A percentile compares a stretch with the other conserved stretches of the same genome.
These are phyloP conservation scores for Pachliopta kotzebuea DNA, from an alignment of 2,888 invertebrate genomes.

Conservation along the genomic window DNA sequence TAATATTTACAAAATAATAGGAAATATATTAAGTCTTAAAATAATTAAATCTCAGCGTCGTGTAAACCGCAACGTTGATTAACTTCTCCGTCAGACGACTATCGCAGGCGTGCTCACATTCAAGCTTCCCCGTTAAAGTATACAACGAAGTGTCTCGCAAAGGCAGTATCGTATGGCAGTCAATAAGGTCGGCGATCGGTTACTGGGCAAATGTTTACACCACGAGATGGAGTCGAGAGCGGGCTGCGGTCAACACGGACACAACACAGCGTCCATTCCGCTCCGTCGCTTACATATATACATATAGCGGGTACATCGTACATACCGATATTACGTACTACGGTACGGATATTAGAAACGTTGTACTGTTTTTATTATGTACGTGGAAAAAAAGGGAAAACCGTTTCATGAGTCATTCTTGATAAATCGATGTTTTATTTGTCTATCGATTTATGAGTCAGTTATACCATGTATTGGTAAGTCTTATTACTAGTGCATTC, in stretches of 20 bases:
- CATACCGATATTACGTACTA: conserved; percentile 18
- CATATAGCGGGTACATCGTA: conserved; percentile 9
- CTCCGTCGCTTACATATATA: conserved; percentile 20
- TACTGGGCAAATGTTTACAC: conserved; percentile 66
- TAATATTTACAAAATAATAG: background rate
- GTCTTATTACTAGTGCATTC: background rate
- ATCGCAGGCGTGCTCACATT: conserved; percentile 34
- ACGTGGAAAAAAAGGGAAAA: conserved; percentile 29
- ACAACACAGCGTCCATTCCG: conserved; percentile 52
- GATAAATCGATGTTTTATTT: conserved; percentile 21
- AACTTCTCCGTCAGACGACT: conserved; percentile 20
- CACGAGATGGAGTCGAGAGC: conserved; percentile 49
- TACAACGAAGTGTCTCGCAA: conserved; percentile 52
- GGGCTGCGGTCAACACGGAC: conserved; percentile 59
- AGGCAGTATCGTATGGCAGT: conserved; percentile 56
- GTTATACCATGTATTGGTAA: conserved; percentile 1
- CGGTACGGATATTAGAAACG: conserved; percentile 29
- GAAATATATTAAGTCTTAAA: background rate
- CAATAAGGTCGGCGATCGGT: conserved; percentile 62
- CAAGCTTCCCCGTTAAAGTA: conserved; percentile 41
- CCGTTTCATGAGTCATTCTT: conserved; percentile 28
- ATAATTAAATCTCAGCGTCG: background rate
- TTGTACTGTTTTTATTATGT: conserved; percentile 27
- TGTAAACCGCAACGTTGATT: conserved; percentile 7
- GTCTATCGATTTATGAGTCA: conserved; percentile 16